Conservation (phyloP, 92 coral and sea anemone genomes). For the Pocillopora grandis region DNA sequence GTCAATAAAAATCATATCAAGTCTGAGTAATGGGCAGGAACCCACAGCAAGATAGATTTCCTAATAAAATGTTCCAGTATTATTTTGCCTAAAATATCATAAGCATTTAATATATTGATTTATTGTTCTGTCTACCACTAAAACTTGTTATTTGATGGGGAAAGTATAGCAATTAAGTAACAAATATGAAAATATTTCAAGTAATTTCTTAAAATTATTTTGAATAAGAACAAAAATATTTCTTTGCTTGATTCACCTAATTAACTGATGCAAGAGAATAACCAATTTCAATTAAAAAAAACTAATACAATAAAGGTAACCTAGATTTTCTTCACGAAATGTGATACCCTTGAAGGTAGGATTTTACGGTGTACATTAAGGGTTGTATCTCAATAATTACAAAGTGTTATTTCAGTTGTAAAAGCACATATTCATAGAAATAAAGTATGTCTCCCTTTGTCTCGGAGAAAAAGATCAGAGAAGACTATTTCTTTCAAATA, state of each 20-base stretch:
- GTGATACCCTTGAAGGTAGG: not conserved
- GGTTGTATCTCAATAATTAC: not conserved
- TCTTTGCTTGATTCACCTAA: not conserved
- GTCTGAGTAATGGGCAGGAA: not conserved
- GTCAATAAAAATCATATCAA: slow-evolving; percentile 1
- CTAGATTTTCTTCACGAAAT: not conserved
- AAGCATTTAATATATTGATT: not conserved
- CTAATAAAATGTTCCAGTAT: not conserved
- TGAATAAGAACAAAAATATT: not conserved
- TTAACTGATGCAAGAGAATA: not conserved
- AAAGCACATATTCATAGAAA: not conserved
- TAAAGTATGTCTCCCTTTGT: slow-evolving; percentile 14
- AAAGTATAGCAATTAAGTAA: no score
- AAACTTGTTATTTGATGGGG: not conserved
- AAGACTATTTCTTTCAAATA: not conserved
- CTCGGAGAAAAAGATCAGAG: slow-evolving; percentile 6
- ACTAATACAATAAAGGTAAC: not conserved
- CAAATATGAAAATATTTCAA: not conserved
- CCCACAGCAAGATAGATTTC: not conserved
- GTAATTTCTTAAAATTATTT: not conserved
- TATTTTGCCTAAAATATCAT: not conserved
- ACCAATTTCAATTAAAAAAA: slow-evolving; percentile 1
- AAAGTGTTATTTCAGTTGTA: slow-evolving; percentile 7
- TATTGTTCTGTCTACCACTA: not conserved
- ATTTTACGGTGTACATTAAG: not conserved